Percentiles rank a stretch among this genome's conserved stretches.
Evolutionary conservation across 2,888 invertebrate species (phyloP).

Genomic region (Eurytoma adleriae): DNA sequence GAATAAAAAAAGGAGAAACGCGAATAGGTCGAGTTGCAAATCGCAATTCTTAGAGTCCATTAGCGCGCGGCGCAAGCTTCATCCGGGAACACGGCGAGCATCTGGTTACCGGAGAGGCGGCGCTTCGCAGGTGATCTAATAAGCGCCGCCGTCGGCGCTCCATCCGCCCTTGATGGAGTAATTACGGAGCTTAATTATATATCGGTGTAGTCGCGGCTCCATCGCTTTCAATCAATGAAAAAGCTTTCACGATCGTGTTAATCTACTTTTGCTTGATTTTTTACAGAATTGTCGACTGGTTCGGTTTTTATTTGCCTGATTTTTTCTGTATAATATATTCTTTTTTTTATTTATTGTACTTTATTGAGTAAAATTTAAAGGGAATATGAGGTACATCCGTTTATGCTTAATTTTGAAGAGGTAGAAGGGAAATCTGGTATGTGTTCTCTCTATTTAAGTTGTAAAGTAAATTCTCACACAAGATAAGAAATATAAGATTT

Average conservation of each 20-base stretch:
- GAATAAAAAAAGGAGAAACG: not conserved
- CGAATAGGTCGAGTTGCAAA: not conserved
- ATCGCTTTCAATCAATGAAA: not conserved
- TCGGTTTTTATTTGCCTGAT: too few relatives aligned
- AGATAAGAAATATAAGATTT: too few relatives aligned
- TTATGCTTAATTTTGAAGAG: too few relatives aligned
- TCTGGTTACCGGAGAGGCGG: conserved; percentile 1
- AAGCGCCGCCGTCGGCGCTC: conserved; percentile 9
- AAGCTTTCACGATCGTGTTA: not conserved
- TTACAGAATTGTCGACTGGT: too few relatives aligned
- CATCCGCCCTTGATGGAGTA: conserved; percentile 13
- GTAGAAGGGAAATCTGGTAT: too few relatives aligned
- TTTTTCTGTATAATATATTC: too few relatives aligned
- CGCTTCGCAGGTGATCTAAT: conserved; percentile 21
- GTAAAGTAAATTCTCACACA: too few relatives aligned
- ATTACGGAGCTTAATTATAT: conserved; percentile 28
- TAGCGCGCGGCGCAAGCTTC: not conserved
- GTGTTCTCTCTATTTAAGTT: too few relatives aligned
- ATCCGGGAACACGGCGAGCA: conserved; percentile 16
- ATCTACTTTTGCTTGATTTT: too few relatives aligned
- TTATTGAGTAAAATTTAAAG: too few relatives aligned
- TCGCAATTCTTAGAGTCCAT: not conserved
- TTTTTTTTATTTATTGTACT: too few relatives aligned
- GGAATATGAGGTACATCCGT: too few relatives aligned
- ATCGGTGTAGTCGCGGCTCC: not conserved